Percentiles rank a stretch among this genome's conserved stretches.
phyloP scores from a whole-genome alignment of 2,113 vertebrate genomes.

The Leucopsar rothschildi region DNA sequence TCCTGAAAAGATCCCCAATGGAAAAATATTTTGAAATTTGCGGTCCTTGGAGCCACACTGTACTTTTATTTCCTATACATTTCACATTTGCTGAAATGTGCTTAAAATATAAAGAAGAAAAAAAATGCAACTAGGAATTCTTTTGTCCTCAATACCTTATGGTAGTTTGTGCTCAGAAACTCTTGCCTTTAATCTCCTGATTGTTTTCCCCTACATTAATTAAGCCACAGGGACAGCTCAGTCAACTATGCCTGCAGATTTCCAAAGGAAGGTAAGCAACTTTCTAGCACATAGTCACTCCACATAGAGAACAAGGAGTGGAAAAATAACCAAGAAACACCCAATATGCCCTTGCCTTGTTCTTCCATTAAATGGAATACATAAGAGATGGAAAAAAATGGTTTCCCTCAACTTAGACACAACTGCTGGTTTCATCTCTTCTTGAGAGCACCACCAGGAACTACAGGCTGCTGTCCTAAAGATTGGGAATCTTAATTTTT shows the following conservation, averaged over 20 bases:
- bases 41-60: not conserved
- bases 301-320: rapidly evolving
- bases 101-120: not conserved
- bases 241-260: not conserved
- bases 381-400: not conserved
- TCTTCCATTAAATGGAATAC: not conserved
- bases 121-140: not conserved
- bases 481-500: not conserved
- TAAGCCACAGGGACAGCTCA: not conserved
- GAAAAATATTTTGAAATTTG: not conserved
- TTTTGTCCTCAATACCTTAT: not conserved
- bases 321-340: not conserved
- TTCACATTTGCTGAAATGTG: not conserved
- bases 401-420: not conserved
- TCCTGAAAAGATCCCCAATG: not conserved
- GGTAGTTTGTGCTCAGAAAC: not conserved
- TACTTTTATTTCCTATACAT: not conserved
- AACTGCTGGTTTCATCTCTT: not conserved
- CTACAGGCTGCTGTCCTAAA: not conserved
- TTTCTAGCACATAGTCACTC: not conserved
- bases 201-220: not conserved
- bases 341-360: not conserved
- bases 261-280: not conserved
- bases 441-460: not conserved
- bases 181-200: not conserved